Conservation (phyloP, 2,113 vertebrate species). For the Vulpes lagopus region DNA sequence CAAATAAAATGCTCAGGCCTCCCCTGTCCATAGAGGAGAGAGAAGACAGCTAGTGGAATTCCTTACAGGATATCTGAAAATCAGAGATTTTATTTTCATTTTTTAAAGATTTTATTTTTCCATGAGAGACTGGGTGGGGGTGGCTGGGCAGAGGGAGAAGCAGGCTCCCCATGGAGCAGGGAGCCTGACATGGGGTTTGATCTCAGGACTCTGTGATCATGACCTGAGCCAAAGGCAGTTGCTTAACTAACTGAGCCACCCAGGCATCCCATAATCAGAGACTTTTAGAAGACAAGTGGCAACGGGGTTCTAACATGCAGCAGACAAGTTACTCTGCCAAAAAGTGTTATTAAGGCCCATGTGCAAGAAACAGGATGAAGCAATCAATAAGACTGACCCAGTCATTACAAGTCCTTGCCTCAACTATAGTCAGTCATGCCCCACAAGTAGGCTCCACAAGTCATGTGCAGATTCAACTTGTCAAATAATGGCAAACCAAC, state of each 20-base stretch:
- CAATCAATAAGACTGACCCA: slow-evolving; percentile 10
- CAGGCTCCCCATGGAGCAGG: too few species aligned
- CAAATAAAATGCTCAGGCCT: not conserved
- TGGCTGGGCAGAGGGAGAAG: too few species aligned
- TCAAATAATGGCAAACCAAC: slow-evolving; percentile 73
- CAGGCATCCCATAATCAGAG: not conserved
- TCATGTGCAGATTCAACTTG: slow-evolving; percentile 12
- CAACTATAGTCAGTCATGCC: not conserved
- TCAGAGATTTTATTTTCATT: slow-evolving; percentile 29
- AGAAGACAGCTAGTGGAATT: not conserved
- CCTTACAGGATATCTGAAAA: slow-evolving; percentile 48
- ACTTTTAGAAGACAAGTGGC: slow-evolving; percentile 67
- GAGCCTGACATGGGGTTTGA: too few species aligned
- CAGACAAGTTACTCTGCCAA: slow-evolving; percentile 78
- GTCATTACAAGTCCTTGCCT: not conserved
- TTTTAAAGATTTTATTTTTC: too few species aligned
- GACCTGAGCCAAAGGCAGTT: too few species aligned
- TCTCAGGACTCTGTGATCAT: too few species aligned
- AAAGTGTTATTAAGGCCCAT: slow-evolving; percentile 10
- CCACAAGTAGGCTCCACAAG: not conserved
- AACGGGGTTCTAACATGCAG: not conserved
- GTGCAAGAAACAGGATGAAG: slow-evolving; percentile 52
- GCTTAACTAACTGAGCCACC: too few species aligned
- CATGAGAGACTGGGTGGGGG: too few species aligned
- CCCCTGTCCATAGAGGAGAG: not conserved